Evolutionary conservation across 2,797 vertebrate genomes (phyloP), one percentile per base, ranked within the genome.

Genomic region (Helicolenus hilgendorfi): DNA sequence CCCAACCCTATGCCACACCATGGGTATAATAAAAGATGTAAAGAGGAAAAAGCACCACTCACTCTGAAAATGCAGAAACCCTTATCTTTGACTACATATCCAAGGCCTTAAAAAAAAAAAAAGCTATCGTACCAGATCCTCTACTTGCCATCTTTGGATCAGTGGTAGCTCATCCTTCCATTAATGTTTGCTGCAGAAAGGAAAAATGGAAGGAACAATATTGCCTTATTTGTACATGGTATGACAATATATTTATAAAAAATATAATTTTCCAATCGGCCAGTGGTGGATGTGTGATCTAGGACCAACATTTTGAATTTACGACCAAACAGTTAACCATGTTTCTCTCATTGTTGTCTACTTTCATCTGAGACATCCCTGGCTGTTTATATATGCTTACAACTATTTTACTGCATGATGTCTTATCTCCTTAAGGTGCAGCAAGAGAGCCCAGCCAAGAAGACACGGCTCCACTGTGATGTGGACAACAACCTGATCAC

Each of bases 401-500:
- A 22, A 53, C 20, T 35, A 3, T 62, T 58, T 60, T 24, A 36
- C 15, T 60, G 20, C 33, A 22, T 26, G 6, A 11, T 73, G 1
- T 81, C 11, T 73, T 53, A 7, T 87, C 58, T 74, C 92, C 73
- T 94, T 88, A 95, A 99, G 98, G 98, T 98, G 94, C 98, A 98
- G 95, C 97, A 97, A 95, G 98, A 99, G 96, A 98, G 97, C 92
- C 98, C 98, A 89, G 97, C 97, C 20, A 99, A 99, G 95, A 98
- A 98, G 94, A 98, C 98, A 82, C 98, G 98, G 71, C 94, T 99
- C 88, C 98, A 98, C 80, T 98, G 98, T 84, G 98, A 98, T 72
- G 98, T 98, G 74, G 98, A 99, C 89, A 98, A 98, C 95, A 98
- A 98, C 96, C 88, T 99, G 94, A 99, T 99, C 92, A 98, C 98